Evolutionary conservation across 2,888 invertebrate species (phyloP).

Genomic region (Patella pellucida): DNA sequence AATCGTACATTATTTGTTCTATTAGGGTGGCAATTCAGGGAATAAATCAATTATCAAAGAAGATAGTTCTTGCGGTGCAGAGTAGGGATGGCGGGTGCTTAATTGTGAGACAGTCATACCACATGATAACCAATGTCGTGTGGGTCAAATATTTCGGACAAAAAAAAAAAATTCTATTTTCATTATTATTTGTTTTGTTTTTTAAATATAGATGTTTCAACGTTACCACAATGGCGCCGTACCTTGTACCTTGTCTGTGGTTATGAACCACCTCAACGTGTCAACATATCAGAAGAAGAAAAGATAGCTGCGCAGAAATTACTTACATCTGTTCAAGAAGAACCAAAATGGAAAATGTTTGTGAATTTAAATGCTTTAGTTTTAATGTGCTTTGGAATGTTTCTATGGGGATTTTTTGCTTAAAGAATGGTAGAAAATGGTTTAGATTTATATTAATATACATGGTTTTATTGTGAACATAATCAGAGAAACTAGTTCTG

Average conservation of each 20-base stretch:
- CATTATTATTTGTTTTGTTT: slow-evolving; percentile 9
- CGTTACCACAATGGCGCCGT: slow-evolving; percentile 43
- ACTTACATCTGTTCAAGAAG: slow-evolving; percentile 52
- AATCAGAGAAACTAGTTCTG: too few species aligned
- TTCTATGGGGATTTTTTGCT: slow-evolving; percentile 56
- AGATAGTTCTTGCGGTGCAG: too few species aligned
- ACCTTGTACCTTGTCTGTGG: slow-evolving; percentile 51
- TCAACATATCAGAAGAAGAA: slow-evolving; percentile 44
- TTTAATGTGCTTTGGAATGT: slow-evolving; percentile 53
- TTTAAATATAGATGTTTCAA: slow-evolving; percentile 28
- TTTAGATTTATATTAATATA: too few species aligned
- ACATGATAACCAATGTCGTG: too few species aligned
- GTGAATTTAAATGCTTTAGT: slow-evolving; percentile 56
- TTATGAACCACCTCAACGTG: slow-evolving; percentile 47
- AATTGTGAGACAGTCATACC: too few species aligned
- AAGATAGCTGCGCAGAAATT: slow-evolving; percentile 37
- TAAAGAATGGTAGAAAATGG: background rate
- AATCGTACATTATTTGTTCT: too few species aligned
- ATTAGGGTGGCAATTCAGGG: too few species aligned
- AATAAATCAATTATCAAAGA: too few species aligned
- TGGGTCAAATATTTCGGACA: too few species aligned
- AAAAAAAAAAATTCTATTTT: background rate
- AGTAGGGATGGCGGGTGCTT: too few species aligned
- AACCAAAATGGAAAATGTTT: slow-evolving; percentile 50
- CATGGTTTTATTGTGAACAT: too few species aligned